A percentile compares a stretch with the other conserved stretches of the same genome.
Evolutionary conservation across 30 jellyfish, hydroid and myxozoan genomes (phyloP).

Genomic region (Chrysaora quinquecirrha): DNA sequence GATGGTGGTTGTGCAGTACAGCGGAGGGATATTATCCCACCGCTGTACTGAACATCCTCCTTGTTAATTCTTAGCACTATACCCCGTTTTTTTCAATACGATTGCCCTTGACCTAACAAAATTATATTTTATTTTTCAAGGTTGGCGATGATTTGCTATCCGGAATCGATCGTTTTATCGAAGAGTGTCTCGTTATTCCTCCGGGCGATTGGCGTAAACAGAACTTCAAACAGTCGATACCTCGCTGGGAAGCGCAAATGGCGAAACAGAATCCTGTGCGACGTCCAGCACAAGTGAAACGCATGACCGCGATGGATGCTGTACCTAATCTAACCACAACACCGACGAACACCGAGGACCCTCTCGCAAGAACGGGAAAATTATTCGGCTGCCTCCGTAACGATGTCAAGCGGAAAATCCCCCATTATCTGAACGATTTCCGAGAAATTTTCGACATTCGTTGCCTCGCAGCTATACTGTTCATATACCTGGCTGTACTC

Average conservation of each 20-base stretch:
- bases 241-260: slow-evolving; percentile 39
- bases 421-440: slow-evolving; percentile 63
- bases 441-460: slow-evolving; percentile 63
- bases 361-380: slow-evolving; percentile 74
- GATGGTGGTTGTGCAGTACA: no score
- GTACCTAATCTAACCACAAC: not conserved
- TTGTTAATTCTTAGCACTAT: no score
- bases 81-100: no score
- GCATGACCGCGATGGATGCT: not conserved
- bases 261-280: not conserved
- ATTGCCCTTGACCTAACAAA: no score
- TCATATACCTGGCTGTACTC: slow-evolving; percentile 75
- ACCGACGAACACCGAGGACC: slow-evolving; percentile 13
- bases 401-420: slow-evolving; percentile 74
- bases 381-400: slow-evolving; percentile 67
- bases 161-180: slow-evolving; percentile 73
- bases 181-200: slow-evolving; percentile 63
- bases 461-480: slow-evolving; percentile 66
- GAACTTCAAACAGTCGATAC: slow-evolving; percentile 58
- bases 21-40: no score
- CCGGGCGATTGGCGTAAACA: slow-evolving; percentile 79
- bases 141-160: slow-evolving; percentile 67
- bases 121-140: slow-evolving; percentile 44
- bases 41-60: no score
- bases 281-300: slow-evolving; percentile 1